phyloP scores from a whole-genome alignment of 2,797 vertebrate species.

The Eptatretus atami region DNA sequence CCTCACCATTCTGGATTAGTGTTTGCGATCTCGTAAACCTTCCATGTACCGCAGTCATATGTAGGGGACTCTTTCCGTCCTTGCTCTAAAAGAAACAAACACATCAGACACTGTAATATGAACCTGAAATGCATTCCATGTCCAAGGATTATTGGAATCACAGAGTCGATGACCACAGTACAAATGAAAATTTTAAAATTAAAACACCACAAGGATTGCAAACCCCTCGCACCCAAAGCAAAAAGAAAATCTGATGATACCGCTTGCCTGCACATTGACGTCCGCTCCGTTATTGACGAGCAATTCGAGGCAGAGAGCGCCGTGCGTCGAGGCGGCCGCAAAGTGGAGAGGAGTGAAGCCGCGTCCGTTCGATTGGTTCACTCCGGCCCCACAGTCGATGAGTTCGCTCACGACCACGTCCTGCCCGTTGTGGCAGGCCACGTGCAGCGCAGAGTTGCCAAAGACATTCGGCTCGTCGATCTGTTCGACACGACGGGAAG shows the following conservation, averaged over 20 bases:
- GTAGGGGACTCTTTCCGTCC: constrained; percentile 73
- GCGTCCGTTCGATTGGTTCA: constrained; percentile 68
- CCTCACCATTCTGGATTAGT: constrained; percentile 73
- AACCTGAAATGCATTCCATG: too few species aligned
- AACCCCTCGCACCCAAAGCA: too few species aligned
- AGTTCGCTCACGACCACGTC: constrained; percentile 67
- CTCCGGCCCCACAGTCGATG: constrained; percentile 70
- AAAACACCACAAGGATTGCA: too few species aligned
- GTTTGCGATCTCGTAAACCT: constrained; percentile 77
- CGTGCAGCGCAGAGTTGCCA: constrained; percentile 69
- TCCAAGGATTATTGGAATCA: too few species aligned
- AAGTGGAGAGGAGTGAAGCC: constrained; percentile 91
- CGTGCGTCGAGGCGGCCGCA: constrained; percentile 61
- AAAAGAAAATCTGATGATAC: too few species aligned
- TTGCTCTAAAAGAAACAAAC: constrained; percentile 29
- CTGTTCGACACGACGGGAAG: constrained; percentile 14
- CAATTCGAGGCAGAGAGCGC: constrained; percentile 61
- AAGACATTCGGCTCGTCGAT: constrained; percentile 73
- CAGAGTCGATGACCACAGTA: too few species aligned
- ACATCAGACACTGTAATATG: too few species aligned
- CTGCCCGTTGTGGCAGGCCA: constrained; percentile 80
- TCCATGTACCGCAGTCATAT: constrained; percentile 79
- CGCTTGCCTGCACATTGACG: constrained; percentile 46
- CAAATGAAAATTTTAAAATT: too few species aligned
- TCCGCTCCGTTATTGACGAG: constrained; percentile 76